These are phyloP conservation scores for Eutolmus rufibarbis DNA, from an alignment of 2,888 invertebrate genomes.

Conservation along the genomic window DNA sequence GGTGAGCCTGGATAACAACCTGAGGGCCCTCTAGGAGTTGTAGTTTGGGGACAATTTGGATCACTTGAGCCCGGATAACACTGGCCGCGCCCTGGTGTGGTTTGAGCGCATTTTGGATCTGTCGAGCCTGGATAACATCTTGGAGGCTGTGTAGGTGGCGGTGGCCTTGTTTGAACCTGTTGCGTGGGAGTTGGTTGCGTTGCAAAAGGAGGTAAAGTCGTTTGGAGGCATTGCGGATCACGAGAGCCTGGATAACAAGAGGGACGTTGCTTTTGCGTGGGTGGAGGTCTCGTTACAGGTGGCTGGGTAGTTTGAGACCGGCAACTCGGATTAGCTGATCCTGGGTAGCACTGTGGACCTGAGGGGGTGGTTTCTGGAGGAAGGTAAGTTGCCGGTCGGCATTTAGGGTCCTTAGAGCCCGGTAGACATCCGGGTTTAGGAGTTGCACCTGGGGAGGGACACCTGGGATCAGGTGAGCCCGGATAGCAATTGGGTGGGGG, in stretches of 20 bases:
- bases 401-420: slow-evolving; percentile 56
- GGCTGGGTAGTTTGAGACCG: too few relatives aligned
- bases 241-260: slow-evolving; percentile 57
- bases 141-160: too few relatives aligned
- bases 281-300: too few relatives aligned
- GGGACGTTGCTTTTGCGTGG: slow-evolving; percentile 40
- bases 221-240: slow-evolving; percentile 50
- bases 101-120: slow-evolving; percentile 49
- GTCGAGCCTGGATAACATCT: slow-evolving; percentile 54
- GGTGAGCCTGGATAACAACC: slow-evolving; percentile 62
- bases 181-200: too few relatives aligned
- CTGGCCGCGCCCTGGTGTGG: too few relatives aligned
- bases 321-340: background rate
- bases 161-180: too few relatives aligned
- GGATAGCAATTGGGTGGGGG: slow-evolving; percentile 41
- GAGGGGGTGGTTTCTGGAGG: background rate
- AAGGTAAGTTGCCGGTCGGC: slow-evolving; percentile 49
- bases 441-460: slow-evolving; percentile 41
- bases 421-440: slow-evolving; percentile 47
- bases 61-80: slow-evolving; percentile 55
- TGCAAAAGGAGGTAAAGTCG: background rate
- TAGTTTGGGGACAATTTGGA: slow-evolving; percentile 49
- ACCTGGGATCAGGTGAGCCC: background rate
- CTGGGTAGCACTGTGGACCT: background rate
- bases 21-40: too few relatives aligned